Evolutionary conservation across 1,140 invertebrate species (phyloP).

Genomic region (Drosophila rufa): DNA sequence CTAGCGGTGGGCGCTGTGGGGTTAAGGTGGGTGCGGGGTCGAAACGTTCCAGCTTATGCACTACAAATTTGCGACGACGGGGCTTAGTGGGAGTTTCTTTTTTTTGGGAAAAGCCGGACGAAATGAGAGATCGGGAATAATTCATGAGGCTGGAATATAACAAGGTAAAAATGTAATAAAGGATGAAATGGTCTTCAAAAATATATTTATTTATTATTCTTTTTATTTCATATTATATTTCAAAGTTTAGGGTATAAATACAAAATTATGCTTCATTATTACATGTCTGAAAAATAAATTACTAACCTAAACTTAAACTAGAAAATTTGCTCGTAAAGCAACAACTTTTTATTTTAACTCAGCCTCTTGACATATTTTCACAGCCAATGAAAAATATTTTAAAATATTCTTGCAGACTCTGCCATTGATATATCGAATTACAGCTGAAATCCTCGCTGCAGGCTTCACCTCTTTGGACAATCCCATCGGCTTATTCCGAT

Average conservation of each 20-base stretch:
- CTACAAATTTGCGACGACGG: slow-evolving; percentile 61
- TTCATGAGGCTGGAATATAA: slow-evolving; percentile 6
- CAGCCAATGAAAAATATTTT: neutral
- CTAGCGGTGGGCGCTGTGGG: slow-evolving; percentile 14
- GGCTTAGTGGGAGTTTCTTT: slow-evolving; percentile 7
- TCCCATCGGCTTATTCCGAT: slow-evolving; percentile 33
- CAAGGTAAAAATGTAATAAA: neutral
- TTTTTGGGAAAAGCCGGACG: neutral
- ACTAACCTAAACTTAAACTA: no score
- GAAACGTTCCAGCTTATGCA: slow-evolving; percentile 54
- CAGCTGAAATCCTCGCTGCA: neutral
- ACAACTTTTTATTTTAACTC: no score
- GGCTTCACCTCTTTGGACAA: slow-evolving; percentile 23
- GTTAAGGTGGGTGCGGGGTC: slow-evolving; percentile 23
- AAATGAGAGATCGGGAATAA: slow-evolving; percentile 12
- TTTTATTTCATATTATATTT: no score
- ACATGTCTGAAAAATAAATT: no score
- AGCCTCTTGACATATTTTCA: slow-evolving; percentile 1
- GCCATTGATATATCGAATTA: slow-evolving; percentile 26
- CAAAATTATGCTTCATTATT: no score
- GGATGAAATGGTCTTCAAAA: no score
- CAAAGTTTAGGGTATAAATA: no score
- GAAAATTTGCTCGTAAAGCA: no score
- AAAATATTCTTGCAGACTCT: neutral
- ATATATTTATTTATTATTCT: no score